Base-by-base conservation (phyloP, 2,113 vertebrate genomes). In the Leptobrachium leishanense region DNA sequence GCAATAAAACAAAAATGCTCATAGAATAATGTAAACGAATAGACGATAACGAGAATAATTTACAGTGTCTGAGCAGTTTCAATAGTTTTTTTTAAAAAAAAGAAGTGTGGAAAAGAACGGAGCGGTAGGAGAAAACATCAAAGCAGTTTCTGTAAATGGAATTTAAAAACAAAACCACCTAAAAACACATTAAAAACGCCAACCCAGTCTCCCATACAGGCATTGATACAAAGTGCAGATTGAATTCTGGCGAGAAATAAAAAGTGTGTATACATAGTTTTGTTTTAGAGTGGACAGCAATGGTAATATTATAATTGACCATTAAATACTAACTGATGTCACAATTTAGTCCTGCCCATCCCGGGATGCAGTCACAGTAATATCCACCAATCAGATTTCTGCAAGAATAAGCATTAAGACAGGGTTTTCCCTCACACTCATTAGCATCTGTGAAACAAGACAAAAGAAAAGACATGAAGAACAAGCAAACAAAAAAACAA, bases 321-420 rank as follows among this genome's bases (percentile, higher is more conserved):
- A 59, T 44, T 67, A 88, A 91, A 90, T 98, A 99, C 97, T 98
- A 90, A 99, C 97, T 95, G 92, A 95, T 94, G 84, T 98, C 94
- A 96, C 97, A 99, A 93, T 96, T 94, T 87, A 85, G 86, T 91
- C 97, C 97, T 90, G 90, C 94, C 97, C 96, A 98, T 96, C 97
- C 96, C 83, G 85, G 95, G 90, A 95, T 90, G 93, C 96, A 99
- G 94, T 91, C 89, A 93, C 97, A 99, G 93, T 93, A 95, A 97
- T 97, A 98, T 96, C 96, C 95, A 93, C 97, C 97, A 98, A 98
- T 97, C 92, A 98, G 93, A 95, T 98, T 98, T 98, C 98, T 99
- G 96, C 97, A 99, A 94, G 94, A 93, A 89, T 95, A 95, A 95
- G 97, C 94, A 87, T 97, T 95, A 93, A 93, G 90, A 93, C 97